Evolutionary conservation across 2,888 invertebrate genomes (phyloP).

Genomic region (Acleris laterana): DNA sequence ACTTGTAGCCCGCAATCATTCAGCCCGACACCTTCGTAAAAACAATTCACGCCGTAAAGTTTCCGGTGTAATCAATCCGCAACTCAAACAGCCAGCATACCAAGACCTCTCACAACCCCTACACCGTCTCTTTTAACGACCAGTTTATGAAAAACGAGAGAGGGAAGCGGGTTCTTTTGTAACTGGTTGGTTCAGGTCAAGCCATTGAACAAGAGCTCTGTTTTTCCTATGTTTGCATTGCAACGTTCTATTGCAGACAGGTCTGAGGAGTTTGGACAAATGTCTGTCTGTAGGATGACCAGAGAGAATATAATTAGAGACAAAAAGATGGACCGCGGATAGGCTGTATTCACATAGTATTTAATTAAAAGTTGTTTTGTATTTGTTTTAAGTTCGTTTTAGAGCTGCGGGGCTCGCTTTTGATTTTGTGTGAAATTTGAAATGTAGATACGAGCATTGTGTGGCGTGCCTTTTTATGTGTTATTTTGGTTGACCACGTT

Average conservation of each 20-base stretch:
- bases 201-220: slow-evolving; percentile 16
- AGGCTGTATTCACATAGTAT: slow-evolving; percentile 47
- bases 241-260: neutral
- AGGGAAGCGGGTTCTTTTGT: slow-evolving; percentile 16
- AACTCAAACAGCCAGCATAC: slow-evolving; percentile 28
- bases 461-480: neutral
- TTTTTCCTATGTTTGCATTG: neutral
- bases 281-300: slow-evolving; percentile 36
- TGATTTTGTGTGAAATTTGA: slow-evolving; percentile 35
- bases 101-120: slow-evolving; percentile 21
- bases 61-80: slow-evolving; percentile 33
- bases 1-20: slow-evolving; percentile 33
- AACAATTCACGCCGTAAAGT: slow-evolving; percentile 32
- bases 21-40: slow-evolving; percentile 33
- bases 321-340: slow-evolving; percentile 43
- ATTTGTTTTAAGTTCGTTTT: slow-evolving; percentile 41
- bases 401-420: slow-evolving; percentile 22
- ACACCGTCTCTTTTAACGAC: slow-evolving; percentile 13
- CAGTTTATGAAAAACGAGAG: slow-evolving; percentile 6
- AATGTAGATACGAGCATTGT: neutral
- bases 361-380: slow-evolving; percentile 58
- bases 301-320: slow-evolving; percentile 47
- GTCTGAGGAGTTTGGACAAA: slow-evolving; percentile 8
- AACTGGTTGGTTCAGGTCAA: slow-evolving; percentile 17
- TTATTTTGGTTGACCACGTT: no score